These are phyloP conservation scores for Caenorhabditis sp. DNA, from an alignment of 2,888 invertebrate species.

Conservation along the genomic window DNA sequence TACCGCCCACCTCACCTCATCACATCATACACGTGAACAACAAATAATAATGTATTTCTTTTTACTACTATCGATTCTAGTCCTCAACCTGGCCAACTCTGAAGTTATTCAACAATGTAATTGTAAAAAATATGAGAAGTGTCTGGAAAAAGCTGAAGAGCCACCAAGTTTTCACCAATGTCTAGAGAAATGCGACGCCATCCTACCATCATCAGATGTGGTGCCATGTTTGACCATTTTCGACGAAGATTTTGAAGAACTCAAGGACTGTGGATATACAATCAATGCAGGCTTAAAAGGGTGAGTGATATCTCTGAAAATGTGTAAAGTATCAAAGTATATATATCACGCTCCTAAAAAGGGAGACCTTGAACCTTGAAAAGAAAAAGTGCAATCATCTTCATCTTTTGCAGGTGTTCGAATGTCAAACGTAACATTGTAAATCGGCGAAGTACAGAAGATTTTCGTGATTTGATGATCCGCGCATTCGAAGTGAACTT, in stretches of 20 bases:
- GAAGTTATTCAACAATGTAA: conserved; percentile 27
- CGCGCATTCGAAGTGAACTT: conserved; percentile 15
- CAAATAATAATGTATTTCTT: not conserved
- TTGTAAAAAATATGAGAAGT: conserved; percentile 30
- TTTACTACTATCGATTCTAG: not conserved
- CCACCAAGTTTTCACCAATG: conserved; percentile 19
- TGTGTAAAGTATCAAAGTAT: no score
- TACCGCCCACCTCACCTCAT: not conserved
- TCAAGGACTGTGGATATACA: conserved; percentile 23
- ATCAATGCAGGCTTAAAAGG: conserved; percentile 15
- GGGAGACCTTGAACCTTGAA: not conserved
- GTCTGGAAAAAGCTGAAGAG: conserved; percentile 8
- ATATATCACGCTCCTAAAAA: no score
- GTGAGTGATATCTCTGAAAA: not conserved
- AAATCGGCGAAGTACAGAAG: conserved; percentile 12
- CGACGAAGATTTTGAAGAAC: conserved; percentile 13
- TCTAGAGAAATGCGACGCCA: conserved; percentile 23
- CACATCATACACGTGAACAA: not conserved
- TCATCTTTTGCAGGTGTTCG: conserved; percentile 13
- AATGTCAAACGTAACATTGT: conserved; percentile 16
- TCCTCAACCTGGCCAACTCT: not conserved
- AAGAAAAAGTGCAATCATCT: not conserved
- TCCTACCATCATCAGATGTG: conserved; percentile 16
- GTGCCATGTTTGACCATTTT: conserved; percentile 19
- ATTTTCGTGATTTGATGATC: conserved; percentile 32